A percentile compares a stretch with the other conserved stretches of the same genome.
Evolutionary conservation across 1,140 invertebrate genomes (phyloP).

Genomic region (Solenopsis fugax): DNA sequence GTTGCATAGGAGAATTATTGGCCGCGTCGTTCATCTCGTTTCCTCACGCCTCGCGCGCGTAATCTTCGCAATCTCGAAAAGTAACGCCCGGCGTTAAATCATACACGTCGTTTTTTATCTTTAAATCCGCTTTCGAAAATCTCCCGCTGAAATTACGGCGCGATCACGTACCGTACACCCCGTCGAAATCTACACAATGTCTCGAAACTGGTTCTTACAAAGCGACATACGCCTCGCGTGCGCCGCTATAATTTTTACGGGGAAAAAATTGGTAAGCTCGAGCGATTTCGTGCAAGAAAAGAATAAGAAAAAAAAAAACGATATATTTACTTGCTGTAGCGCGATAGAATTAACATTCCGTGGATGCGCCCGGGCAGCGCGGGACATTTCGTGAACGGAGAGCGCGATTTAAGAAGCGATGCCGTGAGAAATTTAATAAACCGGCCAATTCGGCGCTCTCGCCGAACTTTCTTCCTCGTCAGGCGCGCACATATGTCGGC

Average conservation of each 20-base stretch:
- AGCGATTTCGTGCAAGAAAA: neutral
- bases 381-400: neutral
- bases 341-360: slow-evolving; percentile 23
- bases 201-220: slow-evolving; percentile 14
- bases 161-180: neutral
- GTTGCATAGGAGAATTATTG: slow-evolving; percentile 77
- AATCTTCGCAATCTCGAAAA: slow-evolving; percentile 45
- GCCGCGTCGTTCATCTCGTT: slow-evolving; percentile 61
- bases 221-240: neutral
- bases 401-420: slow-evolving; percentile 7
- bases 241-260: neutral
- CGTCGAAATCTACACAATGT: neutral
- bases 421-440: slow-evolving; percentile 21
- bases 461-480: slow-evolving; percentile 15
- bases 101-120: slow-evolving; percentile 9
- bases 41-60: slow-evolving; percentile 17
- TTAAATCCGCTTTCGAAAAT: slow-evolving; percentile 26
- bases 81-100: neutral
- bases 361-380: neutral
- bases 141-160: neutral
- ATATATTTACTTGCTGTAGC: neutral
- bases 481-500: neutral
- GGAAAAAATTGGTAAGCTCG: neutral
- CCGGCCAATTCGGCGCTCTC: neutral
- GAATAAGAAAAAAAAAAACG: neutral